These are phyloP conservation scores for Champsocephalus esox DNA, from an alignment of 2,797 vertebrate species.

Conservation along the genomic window DNA sequence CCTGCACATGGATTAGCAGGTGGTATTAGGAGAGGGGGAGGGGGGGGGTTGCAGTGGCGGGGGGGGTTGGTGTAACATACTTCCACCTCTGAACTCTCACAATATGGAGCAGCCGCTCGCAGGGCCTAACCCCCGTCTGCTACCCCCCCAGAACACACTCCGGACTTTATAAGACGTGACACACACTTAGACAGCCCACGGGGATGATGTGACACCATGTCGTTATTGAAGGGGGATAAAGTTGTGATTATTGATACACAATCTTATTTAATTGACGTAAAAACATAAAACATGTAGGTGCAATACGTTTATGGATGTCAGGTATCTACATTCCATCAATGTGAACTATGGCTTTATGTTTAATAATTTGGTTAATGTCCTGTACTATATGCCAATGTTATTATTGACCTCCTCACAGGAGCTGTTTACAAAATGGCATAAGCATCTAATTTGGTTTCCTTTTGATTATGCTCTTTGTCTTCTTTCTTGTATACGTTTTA, in stretches of 20 bases:
- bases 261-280: neutral
- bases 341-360: neutral
- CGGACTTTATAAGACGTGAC: neutral
- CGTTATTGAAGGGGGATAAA: too few relatives aligned
- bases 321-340: neutral
- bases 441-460: neutral
- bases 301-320: neutral
- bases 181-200: neutral
- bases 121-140: conserved; percentile 45
- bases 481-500: neutral
- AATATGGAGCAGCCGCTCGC: conserved; percentile 65
- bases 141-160: conserved; percentile 26
- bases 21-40: conserved; percentile 76
- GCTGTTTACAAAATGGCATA: neutral
- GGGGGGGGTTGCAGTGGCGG: conserved; percentile 48
- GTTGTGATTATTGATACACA: neutral
- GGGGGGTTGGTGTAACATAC: conserved; percentile 58
- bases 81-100: conserved; percentile 69
- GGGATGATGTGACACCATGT: neutral
- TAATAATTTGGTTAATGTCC: neutral
- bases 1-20: conserved; percentile 81
- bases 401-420: neutral
- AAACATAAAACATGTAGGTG: too few relatives aligned
- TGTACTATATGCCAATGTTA: too few relatives aligned
- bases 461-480: neutral